phyloP scores from a whole-genome alignment of 1,140 invertebrate genomes.

The Himalopsyche phryganea region DNA sequence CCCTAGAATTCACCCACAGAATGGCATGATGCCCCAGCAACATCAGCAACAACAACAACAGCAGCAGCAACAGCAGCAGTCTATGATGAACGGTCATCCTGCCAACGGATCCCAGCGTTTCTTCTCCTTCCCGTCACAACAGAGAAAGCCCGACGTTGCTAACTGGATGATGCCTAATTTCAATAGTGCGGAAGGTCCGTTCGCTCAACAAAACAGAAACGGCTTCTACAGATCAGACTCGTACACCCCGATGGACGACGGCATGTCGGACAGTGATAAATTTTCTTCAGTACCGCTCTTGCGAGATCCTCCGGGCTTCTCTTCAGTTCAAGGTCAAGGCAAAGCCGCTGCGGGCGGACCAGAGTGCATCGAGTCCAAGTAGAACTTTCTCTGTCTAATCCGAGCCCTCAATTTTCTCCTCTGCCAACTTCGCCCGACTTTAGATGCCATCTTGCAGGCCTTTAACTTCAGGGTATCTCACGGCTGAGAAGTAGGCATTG shows the following conservation, averaged over 20 bases:
- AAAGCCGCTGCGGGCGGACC: slow-evolving; percentile 38
- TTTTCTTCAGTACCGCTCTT: slow-evolving; percentile 40
- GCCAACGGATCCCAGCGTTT: slow-evolving; percentile 34
- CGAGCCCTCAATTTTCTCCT: too few relatives aligned
- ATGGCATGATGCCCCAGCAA: slow-evolving; percentile 42
- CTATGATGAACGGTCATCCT: slow-evolving; percentile 16
- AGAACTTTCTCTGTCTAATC: slow-evolving; percentile 31
- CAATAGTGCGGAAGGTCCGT: slow-evolving; percentile 8
- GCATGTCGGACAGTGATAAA: slow-evolving; percentile 23
- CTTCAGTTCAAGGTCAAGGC: slow-evolving; percentile 37
- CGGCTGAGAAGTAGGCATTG: too few relatives aligned
- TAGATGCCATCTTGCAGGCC: too few relatives aligned
- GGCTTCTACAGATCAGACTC: slow-evolving; percentile 22
- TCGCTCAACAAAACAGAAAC: slow-evolving; percentile 18
- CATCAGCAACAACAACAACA: slow-evolving; percentile 35
- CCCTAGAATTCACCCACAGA: slow-evolving; percentile 41
- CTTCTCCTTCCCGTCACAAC: slow-evolving; percentile 9
- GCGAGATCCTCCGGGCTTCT: slow-evolving; percentile 44
- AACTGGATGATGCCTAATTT: slow-evolving; percentile 13
- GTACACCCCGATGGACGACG: slow-evolving; percentile 14
- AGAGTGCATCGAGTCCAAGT: slow-evolving; percentile 53
- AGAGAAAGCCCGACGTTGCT: not conserved
- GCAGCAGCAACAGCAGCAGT: slow-evolving; percentile 34
- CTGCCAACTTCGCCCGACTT: too few relatives aligned
- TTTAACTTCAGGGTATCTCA: too few relatives aligned